These are phyloP conservation scores for Bimastos eiseni DNA, from an alignment of 2,888 invertebrate genomes.

Conservation along the genomic window DNA sequence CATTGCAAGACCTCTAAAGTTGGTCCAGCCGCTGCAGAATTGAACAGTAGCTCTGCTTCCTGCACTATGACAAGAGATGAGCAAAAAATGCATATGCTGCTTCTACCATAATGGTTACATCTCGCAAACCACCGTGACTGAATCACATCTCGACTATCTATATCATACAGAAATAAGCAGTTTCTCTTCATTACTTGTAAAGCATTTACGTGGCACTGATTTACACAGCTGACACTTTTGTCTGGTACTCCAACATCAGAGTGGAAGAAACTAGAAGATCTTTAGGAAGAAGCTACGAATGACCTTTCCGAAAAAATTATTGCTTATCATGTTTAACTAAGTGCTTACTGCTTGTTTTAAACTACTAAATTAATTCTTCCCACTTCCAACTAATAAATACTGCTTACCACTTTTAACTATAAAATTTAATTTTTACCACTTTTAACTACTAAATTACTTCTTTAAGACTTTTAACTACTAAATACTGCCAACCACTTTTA, in stretches of 20 bases:
- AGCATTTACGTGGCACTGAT: not conserved
- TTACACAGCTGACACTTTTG: not conserved
- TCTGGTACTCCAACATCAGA: not conserved
- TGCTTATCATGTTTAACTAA: no score
- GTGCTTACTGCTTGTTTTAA: no score
- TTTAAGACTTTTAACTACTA: no score
- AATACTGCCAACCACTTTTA: no score
- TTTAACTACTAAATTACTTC: no score
- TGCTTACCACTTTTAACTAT: no score
- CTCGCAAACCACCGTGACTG: not conserved
- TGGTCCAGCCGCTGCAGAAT: not conserved
- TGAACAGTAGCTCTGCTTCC: not conserved
- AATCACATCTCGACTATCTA: not conserved
- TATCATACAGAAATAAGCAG: not conserved
- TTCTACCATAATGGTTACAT: not conserved
- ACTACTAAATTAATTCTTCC: no score
- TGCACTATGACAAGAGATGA: not conserved
- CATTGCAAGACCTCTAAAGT: not conserved
- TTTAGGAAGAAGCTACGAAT: not conserved
- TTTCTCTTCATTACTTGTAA: not conserved
- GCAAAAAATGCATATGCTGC: not conserved
- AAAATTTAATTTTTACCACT: no score
- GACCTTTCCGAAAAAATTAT: not conserved
- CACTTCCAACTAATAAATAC: no score
- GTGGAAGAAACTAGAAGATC: not conserved